Conservation (phyloP, 2,113 vertebrate species). For the Pseudolaguvia tuberculata region DNA sequence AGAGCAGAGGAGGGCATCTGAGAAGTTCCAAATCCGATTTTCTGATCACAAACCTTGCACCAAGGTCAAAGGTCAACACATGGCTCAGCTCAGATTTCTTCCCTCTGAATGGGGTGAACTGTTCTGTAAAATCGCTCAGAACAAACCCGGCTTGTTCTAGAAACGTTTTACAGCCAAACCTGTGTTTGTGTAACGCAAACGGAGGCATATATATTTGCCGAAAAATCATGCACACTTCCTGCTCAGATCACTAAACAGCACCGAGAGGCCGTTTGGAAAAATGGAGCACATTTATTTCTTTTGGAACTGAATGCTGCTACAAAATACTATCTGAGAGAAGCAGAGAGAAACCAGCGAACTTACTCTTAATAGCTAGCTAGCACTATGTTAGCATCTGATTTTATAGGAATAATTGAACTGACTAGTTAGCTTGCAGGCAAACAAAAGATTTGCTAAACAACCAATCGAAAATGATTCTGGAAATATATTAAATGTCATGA, state of each 20-base stretch:
- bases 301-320: not conserved
- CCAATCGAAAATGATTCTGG: not conserved
- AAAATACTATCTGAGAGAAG: not conserved
- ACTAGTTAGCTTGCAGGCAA: not conserved
- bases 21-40: no score
- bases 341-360: not conserved
- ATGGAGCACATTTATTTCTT: not conserved
- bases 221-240: not conserved
- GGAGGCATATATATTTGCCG: not conserved
- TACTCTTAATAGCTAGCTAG: not conserved
- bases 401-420: not conserved
- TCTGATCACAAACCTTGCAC: not conserved
- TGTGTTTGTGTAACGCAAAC: constrained; percentile 28
- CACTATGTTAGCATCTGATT: not conserved
- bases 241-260: not conserved
- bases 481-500: not conserved
- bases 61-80: constrained; percentile 32
- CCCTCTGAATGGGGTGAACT: constrained; percentile 29
- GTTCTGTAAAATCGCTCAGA: constrained; percentile 25
- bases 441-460: not conserved
- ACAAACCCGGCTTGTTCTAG: constrained; percentile 31
- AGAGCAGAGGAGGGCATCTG: no score
- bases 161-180: constrained; percentile 7
- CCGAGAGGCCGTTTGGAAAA: not conserved
- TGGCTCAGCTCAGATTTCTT: not conserved